Percentiles rank a stretch among this genome's conserved stretches.
phyloP scores from a whole-genome alignment of 2,797 vertebrate species.

The Poeciliopsis turneri region DNA sequence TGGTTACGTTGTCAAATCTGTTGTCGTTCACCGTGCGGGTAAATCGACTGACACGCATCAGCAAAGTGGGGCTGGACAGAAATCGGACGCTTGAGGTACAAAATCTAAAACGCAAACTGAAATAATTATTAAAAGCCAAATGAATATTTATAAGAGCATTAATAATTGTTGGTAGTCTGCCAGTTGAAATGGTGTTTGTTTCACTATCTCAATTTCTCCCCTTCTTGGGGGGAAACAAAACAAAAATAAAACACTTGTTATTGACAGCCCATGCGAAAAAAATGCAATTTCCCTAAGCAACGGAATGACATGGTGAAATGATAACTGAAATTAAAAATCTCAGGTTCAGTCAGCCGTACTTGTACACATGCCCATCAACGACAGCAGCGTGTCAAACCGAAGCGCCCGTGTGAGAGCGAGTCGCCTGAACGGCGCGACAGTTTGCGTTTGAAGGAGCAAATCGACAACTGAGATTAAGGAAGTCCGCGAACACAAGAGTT shows the following conservation, averaged over 20 bases:
- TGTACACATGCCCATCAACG: constrained; percentile 75
- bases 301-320: constrained; percentile 78
- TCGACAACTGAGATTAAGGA: constrained; percentile 38
- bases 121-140: constrained; percentile 71
- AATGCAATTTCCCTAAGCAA: constrained; percentile 78
- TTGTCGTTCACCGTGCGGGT: constrained; percentile 15
- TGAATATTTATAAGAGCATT: constrained; percentile 71
- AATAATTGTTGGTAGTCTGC: constrained; percentile 69
- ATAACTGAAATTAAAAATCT: constrained; percentile 82
- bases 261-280: constrained; percentile 78
- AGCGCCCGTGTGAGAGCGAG: constrained; percentile 30
- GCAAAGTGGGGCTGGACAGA: constrained; percentile 34
- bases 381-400: constrained; percentile 64
- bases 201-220: constrained; percentile 57
- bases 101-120: constrained; percentile 59
- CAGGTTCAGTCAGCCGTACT: constrained; percentile 74
- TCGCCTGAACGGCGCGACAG: constrained; percentile 26
- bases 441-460: constrained; percentile 49
- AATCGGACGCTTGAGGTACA: constrained; percentile 42
- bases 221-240: neutral
- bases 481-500: constrained; percentile 1
- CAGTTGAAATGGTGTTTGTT: constrained; percentile 71
- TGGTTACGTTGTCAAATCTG: constrained; percentile 19
- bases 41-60: constrained; percentile 65
- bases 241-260: constrained; percentile 53